A percentile compares a stretch with the other conserved stretches of the same genome.
phyloP scores from a whole-genome alignment of 2,888 invertebrate genomes.

The Chamaedrilus cognettii region DNA sequence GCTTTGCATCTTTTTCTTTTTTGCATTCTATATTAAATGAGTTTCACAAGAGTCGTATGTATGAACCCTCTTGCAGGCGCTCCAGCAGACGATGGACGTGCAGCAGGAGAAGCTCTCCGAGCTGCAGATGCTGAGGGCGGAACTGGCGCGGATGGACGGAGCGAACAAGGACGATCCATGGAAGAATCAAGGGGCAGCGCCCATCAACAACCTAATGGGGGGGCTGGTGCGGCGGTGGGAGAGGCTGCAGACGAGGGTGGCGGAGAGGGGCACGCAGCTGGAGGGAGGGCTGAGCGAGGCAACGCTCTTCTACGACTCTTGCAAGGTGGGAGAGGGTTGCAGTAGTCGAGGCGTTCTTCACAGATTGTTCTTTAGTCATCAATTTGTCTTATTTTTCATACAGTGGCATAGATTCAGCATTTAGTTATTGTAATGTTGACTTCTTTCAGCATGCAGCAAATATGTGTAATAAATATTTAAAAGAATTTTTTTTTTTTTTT shows the following conservation, averaged over 20 bases:
- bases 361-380: background rate
- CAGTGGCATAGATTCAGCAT: no score
- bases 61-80: slow-evolving; percentile 63
- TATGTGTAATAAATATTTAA: no score
- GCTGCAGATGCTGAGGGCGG: slow-evolving; percentile 95
- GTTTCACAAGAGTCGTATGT: no score
- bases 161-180: slow-evolving; percentile 99
- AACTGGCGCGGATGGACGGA: no score
- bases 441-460: no score
- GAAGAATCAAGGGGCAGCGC: slow-evolving; percentile 98
- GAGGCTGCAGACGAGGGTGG: slow-evolving; percentile 80
- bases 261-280: slow-evolving; percentile 84
- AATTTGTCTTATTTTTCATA: background rate
- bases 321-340: slow-evolving; percentile 25
- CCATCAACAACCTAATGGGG: slow-evolving; percentile 96
- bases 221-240: slow-evolving; percentile 99
- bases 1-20: no score
- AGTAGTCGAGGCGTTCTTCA: no score
- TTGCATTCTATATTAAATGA: no score
- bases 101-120: slow-evolving; percentile 94
- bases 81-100: slow-evolving; percentile 83
- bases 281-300: slow-evolving; percentile 93
- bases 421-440: no score
- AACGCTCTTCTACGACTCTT: slow-evolving; percentile 38
- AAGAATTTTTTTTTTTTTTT: no score